Conservation (phyloP, 2,888 invertebrate genomes). For the Meliscaeva auricollis region DNA sequence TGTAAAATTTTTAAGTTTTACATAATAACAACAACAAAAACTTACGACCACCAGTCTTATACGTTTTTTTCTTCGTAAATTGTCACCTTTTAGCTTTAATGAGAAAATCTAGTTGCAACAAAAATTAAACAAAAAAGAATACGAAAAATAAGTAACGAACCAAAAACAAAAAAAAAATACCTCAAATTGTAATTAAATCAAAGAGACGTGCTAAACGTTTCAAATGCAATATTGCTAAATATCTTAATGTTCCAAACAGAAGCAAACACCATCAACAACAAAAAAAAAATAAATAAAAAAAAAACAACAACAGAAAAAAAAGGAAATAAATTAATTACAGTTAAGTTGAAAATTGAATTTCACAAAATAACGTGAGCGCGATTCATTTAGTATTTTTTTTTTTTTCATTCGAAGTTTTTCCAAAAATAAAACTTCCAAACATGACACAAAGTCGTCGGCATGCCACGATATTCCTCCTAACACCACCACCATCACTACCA, state of each 20-base stretch:
- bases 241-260: slow-evolving; percentile 13
- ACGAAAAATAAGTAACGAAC: neutral
- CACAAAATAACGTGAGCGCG: slow-evolving; percentile 75
- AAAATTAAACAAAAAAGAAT: neutral
- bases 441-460: slow-evolving; percentile 48
- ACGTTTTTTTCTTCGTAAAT: slow-evolving; percentile 20
- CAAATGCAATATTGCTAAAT: slow-evolving; percentile 64
- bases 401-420: slow-evolving; percentile 29
- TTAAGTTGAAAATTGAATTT: slow-evolving; percentile 59
- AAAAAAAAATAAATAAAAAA: neutral
- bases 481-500: neutral
- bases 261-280: neutral
- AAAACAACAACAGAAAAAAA: slow-evolving; percentile 9
- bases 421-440: slow-evolving; percentile 40
- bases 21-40: neutral
- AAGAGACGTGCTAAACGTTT: slow-evolving; percentile 66
- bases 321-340: slow-evolving; percentile 62
- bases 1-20: too few relatives aligned
- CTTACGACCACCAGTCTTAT: neutral
- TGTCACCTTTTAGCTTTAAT: slow-evolving; percentile 24
- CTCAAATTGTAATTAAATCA: slow-evolving; percentile 57
- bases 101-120: slow-evolving; percentile 20
- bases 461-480: neutral
- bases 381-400: slow-evolving; percentile 31
- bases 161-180: slow-evolving; percentile 38